phyloP scores from a whole-genome alignment of 2,888 invertebrate genomes.

The Anoplius nigerrimus region DNA sequence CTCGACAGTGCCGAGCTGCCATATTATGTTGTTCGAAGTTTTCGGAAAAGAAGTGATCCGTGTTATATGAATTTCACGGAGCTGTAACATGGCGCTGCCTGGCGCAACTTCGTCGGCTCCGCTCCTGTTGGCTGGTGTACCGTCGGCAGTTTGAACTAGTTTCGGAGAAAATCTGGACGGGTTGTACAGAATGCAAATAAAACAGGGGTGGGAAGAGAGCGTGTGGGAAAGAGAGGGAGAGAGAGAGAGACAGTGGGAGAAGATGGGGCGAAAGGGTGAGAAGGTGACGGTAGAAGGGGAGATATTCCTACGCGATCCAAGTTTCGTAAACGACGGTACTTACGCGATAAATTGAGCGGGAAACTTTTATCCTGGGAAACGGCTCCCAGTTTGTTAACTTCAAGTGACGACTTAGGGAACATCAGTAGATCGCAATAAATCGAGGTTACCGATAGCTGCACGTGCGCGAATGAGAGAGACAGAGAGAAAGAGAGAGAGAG shows the following conservation, averaged over 20 bases:
- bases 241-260: neutral
- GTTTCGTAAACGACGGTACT: slow-evolving; percentile 68
- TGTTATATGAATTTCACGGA: slow-evolving; percentile 45
- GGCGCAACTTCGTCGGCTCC: neutral
- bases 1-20: too few species aligned
- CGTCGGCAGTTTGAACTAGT: slow-evolving; percentile 50
- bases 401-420: slow-evolving; percentile 21
- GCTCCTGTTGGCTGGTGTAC: neutral
- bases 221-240: too few species aligned
- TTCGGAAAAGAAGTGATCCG: slow-evolving; percentile 37
- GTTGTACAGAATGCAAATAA: slow-evolving; percentile 46
- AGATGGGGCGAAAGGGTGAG: slow-evolving; percentile 5
- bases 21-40: slow-evolving; percentile 9
- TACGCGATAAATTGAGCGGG: slow-evolving; percentile 65
- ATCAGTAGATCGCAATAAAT: slow-evolving; percentile 17
- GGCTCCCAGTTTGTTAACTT: slow-evolving; percentile 36
- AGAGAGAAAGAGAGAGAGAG: neutral
- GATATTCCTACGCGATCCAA: slow-evolving; percentile 52
- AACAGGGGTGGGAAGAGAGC: slow-evolving; percentile 27
- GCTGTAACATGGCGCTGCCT: slow-evolving; percentile 19
- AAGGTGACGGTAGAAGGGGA: slow-evolving; percentile 10
- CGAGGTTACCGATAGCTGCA: too few species aligned
- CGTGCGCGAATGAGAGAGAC: slow-evolving; percentile 17
- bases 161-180: slow-evolving; percentile 17
- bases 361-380: slow-evolving; percentile 49